These are phyloP conservation scores for Rhea americana DNA, from an alignment of 2,113 vertebrate species.

Conservation along the genomic window DNA sequence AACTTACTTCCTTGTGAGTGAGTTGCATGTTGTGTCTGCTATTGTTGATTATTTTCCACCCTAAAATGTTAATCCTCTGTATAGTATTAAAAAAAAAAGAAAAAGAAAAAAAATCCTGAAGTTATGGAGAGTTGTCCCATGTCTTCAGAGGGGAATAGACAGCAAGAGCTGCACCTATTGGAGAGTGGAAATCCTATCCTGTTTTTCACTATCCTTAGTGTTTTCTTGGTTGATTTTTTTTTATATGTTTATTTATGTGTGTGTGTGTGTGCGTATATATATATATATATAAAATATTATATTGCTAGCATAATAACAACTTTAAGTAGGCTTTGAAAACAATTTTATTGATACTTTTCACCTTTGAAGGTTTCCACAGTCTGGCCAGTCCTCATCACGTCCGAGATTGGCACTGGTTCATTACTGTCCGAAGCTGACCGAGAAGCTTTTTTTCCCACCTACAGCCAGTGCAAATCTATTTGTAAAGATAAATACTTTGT, in stretches of 20 bases:
- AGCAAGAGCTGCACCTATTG: neutral
- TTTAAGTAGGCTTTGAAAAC: neutral
- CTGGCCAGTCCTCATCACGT: rapidly evolving
- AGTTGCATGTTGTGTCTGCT: neutral
- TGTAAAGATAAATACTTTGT: neutral
- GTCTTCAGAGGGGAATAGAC: neutral
- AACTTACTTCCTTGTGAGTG: neutral
- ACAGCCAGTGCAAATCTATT: neutral
- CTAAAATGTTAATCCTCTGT: neutral
- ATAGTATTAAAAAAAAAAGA: neutral
- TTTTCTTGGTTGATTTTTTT: neutral
- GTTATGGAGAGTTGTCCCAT: rapidly evolving
- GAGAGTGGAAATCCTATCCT: neutral
- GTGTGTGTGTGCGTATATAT: too few relatives aligned
- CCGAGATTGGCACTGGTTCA: neutral
- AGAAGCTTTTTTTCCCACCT: neutral
- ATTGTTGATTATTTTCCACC: neutral
- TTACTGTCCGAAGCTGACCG: neutral
- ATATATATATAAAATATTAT: too few relatives aligned
- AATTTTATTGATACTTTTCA: neutral
- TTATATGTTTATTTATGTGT: too few relatives aligned
- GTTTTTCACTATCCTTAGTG: neutral
- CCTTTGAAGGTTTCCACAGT: neutral
- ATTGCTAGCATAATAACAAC: neutral
- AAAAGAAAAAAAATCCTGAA: neutral